These are phyloP conservation scores for Calephelis virginiensis DNA, from an alignment of 1,140 invertebrate genomes.

Conservation along the genomic window DNA sequence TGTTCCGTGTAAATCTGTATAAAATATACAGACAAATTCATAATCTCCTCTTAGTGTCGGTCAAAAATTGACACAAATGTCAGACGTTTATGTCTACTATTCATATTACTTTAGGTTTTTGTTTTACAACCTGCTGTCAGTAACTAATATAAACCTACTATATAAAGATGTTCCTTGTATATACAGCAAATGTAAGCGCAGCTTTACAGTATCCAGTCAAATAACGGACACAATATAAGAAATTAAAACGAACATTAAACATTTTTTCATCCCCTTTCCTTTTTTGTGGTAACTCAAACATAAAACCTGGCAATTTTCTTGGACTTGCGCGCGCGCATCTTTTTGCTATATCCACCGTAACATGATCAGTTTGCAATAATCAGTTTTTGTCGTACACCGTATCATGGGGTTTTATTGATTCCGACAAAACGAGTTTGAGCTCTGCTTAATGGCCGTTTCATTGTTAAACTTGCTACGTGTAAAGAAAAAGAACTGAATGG, in stretches of 20 bases:
- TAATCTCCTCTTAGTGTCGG: too few species aligned
- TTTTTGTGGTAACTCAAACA: neutral
- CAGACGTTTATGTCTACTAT: too few species aligned
- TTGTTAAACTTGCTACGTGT: slow-evolving; percentile 38
- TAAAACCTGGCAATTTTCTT: neutral
- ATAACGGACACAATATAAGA: too few species aligned
- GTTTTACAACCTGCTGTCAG: too few species aligned
- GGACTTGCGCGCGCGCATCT: slow-evolving; percentile 40
- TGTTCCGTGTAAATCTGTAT: too few species aligned
- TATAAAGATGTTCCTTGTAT: too few species aligned
- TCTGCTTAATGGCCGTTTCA: slow-evolving; percentile 35
- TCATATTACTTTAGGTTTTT: too few species aligned
- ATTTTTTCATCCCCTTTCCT: neutral
- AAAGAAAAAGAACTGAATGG: slow-evolving; percentile 37
- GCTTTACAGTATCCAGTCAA: too few species aligned
- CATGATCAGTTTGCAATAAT: slow-evolving; percentile 33
- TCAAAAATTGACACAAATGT: too few species aligned
- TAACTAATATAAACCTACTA: too few species aligned
- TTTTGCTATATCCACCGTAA: slow-evolving; percentile 44
- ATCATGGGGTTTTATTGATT: slow-evolving; percentile 35
- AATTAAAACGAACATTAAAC: neutral
- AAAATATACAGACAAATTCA: too few species aligned
- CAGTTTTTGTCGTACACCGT: slow-evolving; percentile 27
- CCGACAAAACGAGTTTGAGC: slow-evolving; percentile 33
- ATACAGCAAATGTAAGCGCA: too few species aligned